A percentile compares a stretch with the other conserved stretches of the same genome.
Evolutionary conservation across 2,888 invertebrate genomes (phyloP).

Genomic region (Synanthedon formicaeformis): DNA sequence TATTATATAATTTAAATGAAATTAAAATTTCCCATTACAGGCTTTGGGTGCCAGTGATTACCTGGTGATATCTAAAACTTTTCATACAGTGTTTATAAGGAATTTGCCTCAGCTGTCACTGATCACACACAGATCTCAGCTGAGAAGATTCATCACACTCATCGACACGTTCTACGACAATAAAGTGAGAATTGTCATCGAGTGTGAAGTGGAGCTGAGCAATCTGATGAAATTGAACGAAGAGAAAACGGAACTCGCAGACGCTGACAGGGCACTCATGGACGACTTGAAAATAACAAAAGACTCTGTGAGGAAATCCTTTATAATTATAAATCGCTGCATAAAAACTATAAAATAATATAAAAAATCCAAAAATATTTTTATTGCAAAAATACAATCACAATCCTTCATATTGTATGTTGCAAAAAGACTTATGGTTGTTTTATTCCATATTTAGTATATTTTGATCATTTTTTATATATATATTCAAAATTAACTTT

Average conservation of each 20-base stretch:
- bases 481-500: no score
- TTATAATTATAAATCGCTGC: no score
- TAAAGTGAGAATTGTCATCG: constrained; percentile 86
- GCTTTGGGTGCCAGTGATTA: constrained; percentile 96
- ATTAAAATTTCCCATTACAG: constrained; percentile 48
- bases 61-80: constrained; percentile 89
- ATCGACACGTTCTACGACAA: constrained; percentile 98
- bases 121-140: constrained; percentile 83
- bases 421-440: no score
- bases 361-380: no score
- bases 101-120: constrained; percentile 86
- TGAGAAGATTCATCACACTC: constrained; percentile 94
- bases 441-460: no score
- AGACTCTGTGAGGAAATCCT: constrained; percentile 70
- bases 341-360: no score
- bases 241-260: constrained; percentile 64
- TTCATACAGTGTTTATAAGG: constrained; percentile 94
- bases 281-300: constrained; percentile 91
- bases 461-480: no score
- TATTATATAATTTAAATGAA: no score
- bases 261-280: constrained; percentile 90
- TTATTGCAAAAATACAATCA: no score
- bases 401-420: no score
- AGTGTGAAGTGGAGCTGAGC: constrained; percentile 82
- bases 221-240: constrained; percentile 76